Evolutionary conservation across 2,888 invertebrate genomes (phyloP).

Genomic region (Caenorhabditis wallacei): DNA sequence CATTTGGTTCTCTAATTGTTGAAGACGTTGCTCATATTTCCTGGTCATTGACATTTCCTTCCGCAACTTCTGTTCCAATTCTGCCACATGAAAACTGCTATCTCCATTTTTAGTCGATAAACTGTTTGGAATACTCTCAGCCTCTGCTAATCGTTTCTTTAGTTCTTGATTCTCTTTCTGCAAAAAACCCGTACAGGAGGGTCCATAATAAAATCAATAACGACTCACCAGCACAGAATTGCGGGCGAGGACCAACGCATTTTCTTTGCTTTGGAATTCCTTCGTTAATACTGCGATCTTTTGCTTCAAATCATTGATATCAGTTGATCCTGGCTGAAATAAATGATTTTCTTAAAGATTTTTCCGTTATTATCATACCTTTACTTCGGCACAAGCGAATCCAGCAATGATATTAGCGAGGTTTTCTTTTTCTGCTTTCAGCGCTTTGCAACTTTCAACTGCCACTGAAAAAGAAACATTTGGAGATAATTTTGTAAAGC

Average conservation of each 20-base stretch:
- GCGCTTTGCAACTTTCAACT: conserved; percentile 59
- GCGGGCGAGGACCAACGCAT: conserved; percentile 46
- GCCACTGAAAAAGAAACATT: conserved; percentile 34
- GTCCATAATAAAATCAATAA: background rate
- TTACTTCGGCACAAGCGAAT: conserved; percentile 56
- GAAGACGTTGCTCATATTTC: conserved; percentile 54
- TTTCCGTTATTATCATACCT: conserved; percentile 10
- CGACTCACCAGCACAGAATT: conserved; percentile 49
- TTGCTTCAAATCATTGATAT: conserved; percentile 54
- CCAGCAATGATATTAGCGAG: conserved; percentile 60
- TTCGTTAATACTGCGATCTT: conserved; percentile 46
- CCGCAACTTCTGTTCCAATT: conserved; percentile 58
- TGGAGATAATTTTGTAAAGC: background rate
- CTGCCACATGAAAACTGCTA: conserved; percentile 61
- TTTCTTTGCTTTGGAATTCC: conserved; percentile 61
- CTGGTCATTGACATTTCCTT: conserved; percentile 57
- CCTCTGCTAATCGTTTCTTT: conserved; percentile 55
- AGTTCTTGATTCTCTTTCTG: conserved; percentile 65
- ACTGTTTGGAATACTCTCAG: conserved; percentile 39
- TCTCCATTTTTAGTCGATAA: conserved; percentile 23
- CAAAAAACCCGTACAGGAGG: background rate
- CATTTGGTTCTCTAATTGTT: conserved; percentile 46
- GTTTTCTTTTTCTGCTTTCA: conserved; percentile 64
- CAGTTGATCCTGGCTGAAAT: conserved; percentile 45
- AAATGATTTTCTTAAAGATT: background rate